phyloP scores from a whole-genome alignment of 2,888 invertebrate genomes.

The Alentia gelatinosa region DNA sequence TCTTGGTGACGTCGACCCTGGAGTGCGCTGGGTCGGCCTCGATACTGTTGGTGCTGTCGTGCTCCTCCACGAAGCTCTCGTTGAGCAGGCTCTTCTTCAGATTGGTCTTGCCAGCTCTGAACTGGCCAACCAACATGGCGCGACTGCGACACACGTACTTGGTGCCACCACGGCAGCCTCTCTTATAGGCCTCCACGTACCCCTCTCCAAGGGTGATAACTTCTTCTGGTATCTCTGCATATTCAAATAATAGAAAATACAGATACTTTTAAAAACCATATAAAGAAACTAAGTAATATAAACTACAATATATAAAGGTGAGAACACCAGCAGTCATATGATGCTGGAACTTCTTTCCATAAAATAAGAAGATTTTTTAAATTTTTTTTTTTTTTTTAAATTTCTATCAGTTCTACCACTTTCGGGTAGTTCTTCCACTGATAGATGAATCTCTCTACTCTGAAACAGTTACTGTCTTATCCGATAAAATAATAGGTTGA shows the following conservation, averaged over 20 bases:
- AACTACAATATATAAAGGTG: neutral
- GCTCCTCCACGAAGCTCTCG: neutral
- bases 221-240: neutral
- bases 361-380: too few relatives aligned
- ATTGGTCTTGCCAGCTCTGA: slow-evolving; percentile 11
- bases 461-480: too few relatives aligned
- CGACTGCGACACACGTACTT: neutral
- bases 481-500: too few relatives aligned
- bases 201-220: neutral
- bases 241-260: too few relatives aligned
- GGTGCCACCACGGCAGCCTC: neutral
- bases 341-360: neutral
- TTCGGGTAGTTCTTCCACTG: too few relatives aligned
- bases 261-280: neutral
- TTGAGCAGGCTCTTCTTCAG: slow-evolving; percentile 6
- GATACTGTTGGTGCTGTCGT: neutral
- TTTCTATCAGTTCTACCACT: neutral
- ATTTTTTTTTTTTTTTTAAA: too few relatives aligned
- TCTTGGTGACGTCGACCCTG: neutral
- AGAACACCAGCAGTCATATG: neutral
- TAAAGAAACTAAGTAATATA: neutral
- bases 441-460: too few relatives aligned
- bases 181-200: neutral
- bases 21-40: neutral
- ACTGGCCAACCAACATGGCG: slow-evolving; percentile 24